These are phyloP conservation scores for Hyperoodon ampullatus DNA, from an alignment of 2,113 vertebrate species.

Conservation along the genomic window DNA sequence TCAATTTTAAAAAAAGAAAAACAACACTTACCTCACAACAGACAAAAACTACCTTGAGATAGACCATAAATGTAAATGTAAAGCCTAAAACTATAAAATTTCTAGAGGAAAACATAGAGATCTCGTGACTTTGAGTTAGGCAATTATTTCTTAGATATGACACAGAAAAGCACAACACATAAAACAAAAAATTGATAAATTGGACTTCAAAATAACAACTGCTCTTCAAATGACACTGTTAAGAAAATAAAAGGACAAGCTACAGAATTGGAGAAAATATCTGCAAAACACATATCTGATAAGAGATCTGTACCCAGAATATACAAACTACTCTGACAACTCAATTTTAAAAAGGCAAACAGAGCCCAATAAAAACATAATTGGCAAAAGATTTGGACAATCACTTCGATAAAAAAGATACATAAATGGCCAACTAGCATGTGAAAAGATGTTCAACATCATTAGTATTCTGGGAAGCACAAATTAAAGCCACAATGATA, in stretches of 20 bases:
- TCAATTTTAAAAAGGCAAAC: neutral
- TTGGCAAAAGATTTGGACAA: neutral
- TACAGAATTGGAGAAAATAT: neutral
- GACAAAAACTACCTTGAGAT: no score
- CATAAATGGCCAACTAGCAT: neutral
- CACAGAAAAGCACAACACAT: no score
- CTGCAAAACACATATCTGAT: neutral
- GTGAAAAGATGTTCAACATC: neutral
- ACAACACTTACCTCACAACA: no score
- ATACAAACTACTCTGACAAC: constrained; percentile 4
- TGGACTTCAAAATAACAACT: neutral
- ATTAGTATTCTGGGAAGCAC: neutral
- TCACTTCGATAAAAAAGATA: neutral
- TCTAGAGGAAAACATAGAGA: no score
- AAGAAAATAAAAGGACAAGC: neutral
- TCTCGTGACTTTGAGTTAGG: no score
- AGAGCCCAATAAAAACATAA: neutral
- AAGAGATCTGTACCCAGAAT: neutral
- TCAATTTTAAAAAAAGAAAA: no score
- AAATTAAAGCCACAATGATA: constrained; percentile 11
- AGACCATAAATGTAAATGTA: no score
- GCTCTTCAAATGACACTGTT: neutral
- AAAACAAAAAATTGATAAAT: no score
- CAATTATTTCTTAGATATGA: no score
- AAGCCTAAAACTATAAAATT: no score